Base-by-base conservation (phyloP, 2,888 invertebrate species). In the Frankliniella intonsa region DNA sequence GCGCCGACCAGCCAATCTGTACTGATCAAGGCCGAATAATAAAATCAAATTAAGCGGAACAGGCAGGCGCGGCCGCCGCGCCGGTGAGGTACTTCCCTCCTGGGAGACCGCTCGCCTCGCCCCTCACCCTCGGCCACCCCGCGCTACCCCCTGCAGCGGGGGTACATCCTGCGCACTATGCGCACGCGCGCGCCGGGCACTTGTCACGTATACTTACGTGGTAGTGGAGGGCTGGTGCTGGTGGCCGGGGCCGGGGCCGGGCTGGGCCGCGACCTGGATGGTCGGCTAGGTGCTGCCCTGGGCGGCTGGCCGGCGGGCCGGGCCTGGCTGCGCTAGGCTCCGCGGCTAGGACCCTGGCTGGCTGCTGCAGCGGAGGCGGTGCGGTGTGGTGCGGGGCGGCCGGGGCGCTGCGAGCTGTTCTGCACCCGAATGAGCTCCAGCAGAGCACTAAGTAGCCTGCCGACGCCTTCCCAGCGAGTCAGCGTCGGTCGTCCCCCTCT, bases 401-500 rank as follows among this genome's bases (percentile, higher is more conserved):
- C 55, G 55, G 55, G 12, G 55, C 62, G 62, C 19, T 62, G 62
- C 62, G 62, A 14, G 62, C 62, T 62, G 9, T 22, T 12, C 69
- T 76, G 22, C n/a, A 22, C 22, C 11, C n/a, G 22, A 5, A 69
- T 19, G 69, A 22, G n/a, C 69, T 19, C 69, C 69, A 11, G 69
- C 55, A 12, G n/a, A 22, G 8, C n/a, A 9, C 7, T n/a, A n/a
- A 22, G 69, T 0, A n/a, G 9, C 9, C 69, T 9, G 69, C 19
- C n/a, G 69, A 1, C n/a, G 69, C 25, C 69, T 11, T 62, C 62
- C 69, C 25, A 10, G 22, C 25, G n/a, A n/a, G 69, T 25, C 69
- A n/a, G 69, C 22, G 12, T 9, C 69, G 69, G 69, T 76, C 69
- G 69, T 76, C 69, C 69, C 69, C 69, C 69, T 76, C 12, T 25